Percentiles rank a stretch among this genome's conserved stretches.
Conservation (phyloP, 2,888 invertebrate genomes). For the Cosmopolites sordidus region DNA sequence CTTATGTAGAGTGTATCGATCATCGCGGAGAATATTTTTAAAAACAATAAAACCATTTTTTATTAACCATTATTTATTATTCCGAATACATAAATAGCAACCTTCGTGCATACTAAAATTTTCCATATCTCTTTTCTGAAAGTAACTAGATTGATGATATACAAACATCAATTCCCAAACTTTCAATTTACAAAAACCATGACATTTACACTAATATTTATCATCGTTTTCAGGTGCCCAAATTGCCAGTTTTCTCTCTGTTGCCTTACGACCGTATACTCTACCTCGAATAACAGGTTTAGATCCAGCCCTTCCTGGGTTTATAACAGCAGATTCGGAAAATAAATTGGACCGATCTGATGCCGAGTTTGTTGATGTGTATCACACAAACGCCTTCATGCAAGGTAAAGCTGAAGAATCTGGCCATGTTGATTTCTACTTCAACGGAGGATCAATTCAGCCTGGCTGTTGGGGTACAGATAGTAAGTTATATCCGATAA, state of each 20-base stretch:
- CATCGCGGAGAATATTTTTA: no score
- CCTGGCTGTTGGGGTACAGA: slow-evolving; percentile 59
- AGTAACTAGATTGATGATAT: no score
- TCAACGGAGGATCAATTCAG: slow-evolving; percentile 66
- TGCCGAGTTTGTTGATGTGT: slow-evolving; percentile 65
- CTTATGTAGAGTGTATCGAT: no score
- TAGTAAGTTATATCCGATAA: slow-evolving; percentile 37
- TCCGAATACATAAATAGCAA: no score
- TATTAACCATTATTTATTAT: no score
- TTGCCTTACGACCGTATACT: slow-evolving; percentile 51
- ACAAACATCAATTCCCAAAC: no score
- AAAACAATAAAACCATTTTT: no score
- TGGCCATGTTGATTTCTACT: slow-evolving; percentile 68
- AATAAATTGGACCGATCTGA: slow-evolving; percentile 61
- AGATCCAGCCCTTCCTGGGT: slow-evolving; percentile 69
- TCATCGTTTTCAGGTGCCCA: slow-evolving; percentile 56
- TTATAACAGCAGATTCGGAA: slow-evolving; percentile 51
- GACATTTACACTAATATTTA: no score
- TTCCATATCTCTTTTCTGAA: no score
- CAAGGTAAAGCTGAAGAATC: slow-evolving; percentile 63
- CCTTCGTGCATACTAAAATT: no score
- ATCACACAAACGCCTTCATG: slow-evolving; percentile 67
- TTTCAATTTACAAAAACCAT: no score
- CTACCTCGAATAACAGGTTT: slow-evolving; percentile 60
- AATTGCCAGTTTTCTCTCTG: slow-evolving; percentile 56